These are phyloP conservation scores for Bombus terrestris DNA, from an alignment of 1,140 invertebrate genomes.

Conservation along the genomic window DNA sequence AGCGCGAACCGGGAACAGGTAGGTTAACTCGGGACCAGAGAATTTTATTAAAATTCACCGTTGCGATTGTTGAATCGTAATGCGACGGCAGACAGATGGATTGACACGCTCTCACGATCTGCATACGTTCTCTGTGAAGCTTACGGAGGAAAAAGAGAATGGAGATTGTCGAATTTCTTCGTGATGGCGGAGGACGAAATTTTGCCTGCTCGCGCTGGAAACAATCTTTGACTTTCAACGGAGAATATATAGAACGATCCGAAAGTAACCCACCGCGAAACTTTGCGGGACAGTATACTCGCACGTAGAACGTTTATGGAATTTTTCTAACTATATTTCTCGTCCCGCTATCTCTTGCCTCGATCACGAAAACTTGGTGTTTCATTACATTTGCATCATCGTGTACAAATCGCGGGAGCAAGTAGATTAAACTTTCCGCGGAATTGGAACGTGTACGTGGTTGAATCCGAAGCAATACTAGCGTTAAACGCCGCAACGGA, in stretches of 20 bases:
- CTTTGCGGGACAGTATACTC: neutral
- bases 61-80: constrained; percentile 37
- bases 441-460: no score
- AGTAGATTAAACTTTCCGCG: neutral
- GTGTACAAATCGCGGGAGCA: neutral
- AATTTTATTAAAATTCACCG: constrained; percentile 41
- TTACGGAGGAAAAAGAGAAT: neutral
- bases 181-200: neutral
- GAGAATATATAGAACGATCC: neutral
- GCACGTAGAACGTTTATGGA: neutral
- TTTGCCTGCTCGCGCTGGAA: neutral
- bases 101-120: constrained; percentile 20
- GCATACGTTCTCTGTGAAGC: neutral
- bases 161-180: neutral
- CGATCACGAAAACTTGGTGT: neutral
- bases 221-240: neutral
- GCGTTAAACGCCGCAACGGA: constrained; percentile 8
- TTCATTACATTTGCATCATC: neutral
- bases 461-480: neutral
- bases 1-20: neutral
- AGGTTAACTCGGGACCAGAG: neutral
- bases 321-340: neutral
- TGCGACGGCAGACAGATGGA: constrained; percentile 30
- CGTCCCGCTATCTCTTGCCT: neutral
- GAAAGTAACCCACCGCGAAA: neutral